phyloP scores from a whole-genome alignment of 2,113 vertebrate species.

The Myrmecophaga tridactyla region DNA sequence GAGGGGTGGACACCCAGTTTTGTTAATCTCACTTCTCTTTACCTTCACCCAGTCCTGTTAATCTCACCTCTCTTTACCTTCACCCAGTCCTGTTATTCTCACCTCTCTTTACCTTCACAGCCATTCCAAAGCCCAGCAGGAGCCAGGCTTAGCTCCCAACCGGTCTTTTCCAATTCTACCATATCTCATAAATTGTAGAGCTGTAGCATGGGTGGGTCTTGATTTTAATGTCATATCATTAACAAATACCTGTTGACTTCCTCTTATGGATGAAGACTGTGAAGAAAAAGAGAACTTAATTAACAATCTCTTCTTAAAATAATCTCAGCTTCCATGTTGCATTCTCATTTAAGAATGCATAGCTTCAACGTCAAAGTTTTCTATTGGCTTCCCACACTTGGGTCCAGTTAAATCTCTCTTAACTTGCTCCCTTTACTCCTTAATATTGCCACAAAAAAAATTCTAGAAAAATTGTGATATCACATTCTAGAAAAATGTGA shows the following conservation, averaged over 20 bases:
- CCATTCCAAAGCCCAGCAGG: background rate
- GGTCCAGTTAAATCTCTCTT: background rate
- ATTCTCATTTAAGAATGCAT: background rate
- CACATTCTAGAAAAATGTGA: too few relatives aligned
- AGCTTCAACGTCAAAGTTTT: background rate
- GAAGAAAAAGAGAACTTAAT: background rate
- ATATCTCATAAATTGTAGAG: background rate
- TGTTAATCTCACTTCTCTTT: background rate
- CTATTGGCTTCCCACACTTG: background rate
- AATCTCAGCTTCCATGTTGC: background rate
- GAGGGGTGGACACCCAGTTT: background rate
- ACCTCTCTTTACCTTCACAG: too few relatives aligned
- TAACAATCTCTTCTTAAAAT: background rate
- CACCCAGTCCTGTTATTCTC: too few relatives aligned
- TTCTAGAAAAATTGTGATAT: background rate
- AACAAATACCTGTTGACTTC: background rate
- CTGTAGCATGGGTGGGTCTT: background rate
- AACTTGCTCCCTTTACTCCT: background rate
- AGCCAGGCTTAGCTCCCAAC: rapidly evolving
- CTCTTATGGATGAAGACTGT: background rate
- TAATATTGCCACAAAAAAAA: background rate
- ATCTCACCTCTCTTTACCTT: background rate
- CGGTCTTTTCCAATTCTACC: background rate
- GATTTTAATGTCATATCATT: background rate
- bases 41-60: background rate